Conservation (phyloP, 2,113 vertebrate species). For the Hippocampus barbouri region DNA sequence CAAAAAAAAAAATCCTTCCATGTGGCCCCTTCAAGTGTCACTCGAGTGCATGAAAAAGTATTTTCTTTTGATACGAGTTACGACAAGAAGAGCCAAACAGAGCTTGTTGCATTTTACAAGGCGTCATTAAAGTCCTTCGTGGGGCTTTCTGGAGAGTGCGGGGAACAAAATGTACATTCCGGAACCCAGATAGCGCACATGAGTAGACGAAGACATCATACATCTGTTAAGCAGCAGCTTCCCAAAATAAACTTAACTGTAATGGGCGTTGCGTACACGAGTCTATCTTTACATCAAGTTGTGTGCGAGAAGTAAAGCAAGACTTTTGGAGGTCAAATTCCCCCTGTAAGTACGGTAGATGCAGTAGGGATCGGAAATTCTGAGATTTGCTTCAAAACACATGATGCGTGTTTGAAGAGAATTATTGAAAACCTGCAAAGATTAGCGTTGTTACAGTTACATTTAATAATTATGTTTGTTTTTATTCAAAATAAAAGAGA, state of each 20-base stretch:
- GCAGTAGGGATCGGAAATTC: too few relatives aligned
- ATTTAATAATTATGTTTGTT: too few relatives aligned
- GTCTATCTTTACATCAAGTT: too few relatives aligned
- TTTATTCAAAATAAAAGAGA: too few relatives aligned
- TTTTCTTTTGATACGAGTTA: not conserved
- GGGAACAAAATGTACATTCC: constrained; percentile 3
- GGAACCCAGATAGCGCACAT: not conserved
- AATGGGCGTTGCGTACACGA: not conserved
- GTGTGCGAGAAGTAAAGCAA: too few relatives aligned
- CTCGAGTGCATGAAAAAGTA: not conserved
- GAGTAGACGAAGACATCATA: not conserved
- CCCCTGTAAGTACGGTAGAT: too few relatives aligned
- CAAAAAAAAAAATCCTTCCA: constrained; percentile 22
- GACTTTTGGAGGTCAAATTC: too few relatives aligned
- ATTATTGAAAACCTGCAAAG: too few relatives aligned
- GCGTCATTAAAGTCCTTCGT: not conserved
- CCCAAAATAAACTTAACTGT: not conserved
- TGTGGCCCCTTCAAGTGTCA: not conserved
- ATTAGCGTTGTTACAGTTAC: too few relatives aligned
- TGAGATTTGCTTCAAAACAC: too few relatives aligned
- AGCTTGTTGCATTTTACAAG: not conserved
- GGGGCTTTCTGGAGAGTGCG: not conserved
- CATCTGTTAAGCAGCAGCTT: not conserved
- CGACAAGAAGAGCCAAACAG: not conserved
- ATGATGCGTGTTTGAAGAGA: too few relatives aligned